Percentiles rank a stretch among this genome's conserved stretches.
phyloP scores from a whole-genome alignment of 2,797 vertebrate genomes.

The Tolypeutes matacus region DNA sequence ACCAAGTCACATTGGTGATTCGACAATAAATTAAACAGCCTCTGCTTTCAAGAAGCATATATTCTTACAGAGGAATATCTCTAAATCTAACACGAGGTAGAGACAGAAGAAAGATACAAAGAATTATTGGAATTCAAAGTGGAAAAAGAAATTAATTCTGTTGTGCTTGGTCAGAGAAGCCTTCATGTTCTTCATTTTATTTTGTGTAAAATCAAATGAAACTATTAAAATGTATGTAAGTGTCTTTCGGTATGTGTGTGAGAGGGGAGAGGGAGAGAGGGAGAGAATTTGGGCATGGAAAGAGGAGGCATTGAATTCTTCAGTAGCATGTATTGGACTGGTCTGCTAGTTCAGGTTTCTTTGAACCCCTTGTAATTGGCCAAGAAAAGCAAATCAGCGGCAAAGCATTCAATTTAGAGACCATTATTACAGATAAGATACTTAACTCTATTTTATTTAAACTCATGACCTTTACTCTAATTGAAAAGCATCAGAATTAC shows the following conservation, averaged over 20 bases:
- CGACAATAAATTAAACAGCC: background rate
- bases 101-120: background rate
- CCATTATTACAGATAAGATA: constrained; percentile 70
- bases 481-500: constrained; percentile 75
- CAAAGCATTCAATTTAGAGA: constrained; percentile 73
- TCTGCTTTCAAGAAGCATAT: background rate
- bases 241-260: background rate
- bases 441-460: constrained; percentile 77
- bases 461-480: constrained; percentile 75
- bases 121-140: background rate
- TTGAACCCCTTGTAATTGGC: constrained; percentile 44
- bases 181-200: background rate
- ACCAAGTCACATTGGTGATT: background rate
- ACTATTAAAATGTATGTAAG: background rate
- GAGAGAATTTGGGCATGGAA: background rate
- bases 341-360: constrained; percentile 17
- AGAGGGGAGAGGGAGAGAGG: no score
- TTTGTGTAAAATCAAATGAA: background rate
- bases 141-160: background rate
- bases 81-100: background rate
- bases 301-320: background rate
- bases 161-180: background rate
- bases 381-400: constrained; percentile 67
- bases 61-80: background rate
- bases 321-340: background rate